Evolutionary conservation across 2,888 invertebrate species (phyloP), one percentile per base, ranked within the genome.

Genomic region (Zygogramma bicolorata): DNA sequence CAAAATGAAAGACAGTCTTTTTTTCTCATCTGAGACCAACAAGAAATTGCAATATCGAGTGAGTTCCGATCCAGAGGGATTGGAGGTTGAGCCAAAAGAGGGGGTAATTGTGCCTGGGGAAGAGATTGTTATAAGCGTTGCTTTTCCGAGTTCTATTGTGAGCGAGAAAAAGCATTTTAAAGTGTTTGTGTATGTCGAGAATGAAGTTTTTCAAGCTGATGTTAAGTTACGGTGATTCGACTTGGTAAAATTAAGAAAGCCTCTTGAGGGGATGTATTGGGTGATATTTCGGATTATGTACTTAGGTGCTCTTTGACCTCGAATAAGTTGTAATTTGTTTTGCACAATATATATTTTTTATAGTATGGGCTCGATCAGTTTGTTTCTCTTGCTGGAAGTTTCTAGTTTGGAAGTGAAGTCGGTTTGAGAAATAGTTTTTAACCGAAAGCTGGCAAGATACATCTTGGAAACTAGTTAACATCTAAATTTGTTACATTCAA

Each of bases 131-230:
- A 42, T 85, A 40, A 79, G 74, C 38, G 63, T 85, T n/a, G 72
- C 75, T 65, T 82, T 79, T 68, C 53, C 73, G 4, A 73, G 70
- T 49, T 62, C 66, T 22, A n/a, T 18, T 8, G 20, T 58, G 58
- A 72, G 49, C 8, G 70, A 49, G 27, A 76, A 74, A 8, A 71
- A 71, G 42, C 15, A 67, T 20, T 81, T 79, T 68, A 82, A 80
- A 65, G 75, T 84, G 25, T 68, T 74, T 8, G 76, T 84, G 57
- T 80, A 80, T 76, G 79, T 84, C 53, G 84, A 84, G 63, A 77
- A 80, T 66, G 83, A 83, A 25, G 79, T 83, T 25, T 81, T 82
- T 49, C 80, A 81, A 71, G 76, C 81, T 29, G 79, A 77, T 65
- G 81, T 84, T 34, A 85, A 82, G 77, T 84, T 13, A 66, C 63